These are phyloP conservation scores for Drosophila buzzatii DNA, from an alignment of 2,888 invertebrate genomes.

Conservation along the genomic window DNA sequence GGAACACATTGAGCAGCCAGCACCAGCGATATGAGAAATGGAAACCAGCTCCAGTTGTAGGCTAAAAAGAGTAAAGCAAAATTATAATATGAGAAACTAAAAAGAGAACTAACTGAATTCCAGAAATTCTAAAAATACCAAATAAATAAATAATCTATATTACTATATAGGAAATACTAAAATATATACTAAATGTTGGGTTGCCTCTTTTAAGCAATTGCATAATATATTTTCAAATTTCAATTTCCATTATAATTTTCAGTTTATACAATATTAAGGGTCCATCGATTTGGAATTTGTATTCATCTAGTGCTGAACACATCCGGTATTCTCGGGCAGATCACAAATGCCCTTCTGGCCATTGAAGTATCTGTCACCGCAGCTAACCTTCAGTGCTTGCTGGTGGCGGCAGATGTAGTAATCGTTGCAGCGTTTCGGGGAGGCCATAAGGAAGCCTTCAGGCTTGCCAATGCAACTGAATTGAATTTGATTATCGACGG, in stretches of 20 bases:
- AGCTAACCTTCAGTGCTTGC: conserved; percentile 60
- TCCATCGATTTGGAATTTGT: background rate
- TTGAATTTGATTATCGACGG: conserved; percentile 24
- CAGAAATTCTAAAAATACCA: too few relatives aligned
- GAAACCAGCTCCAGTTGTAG: background rate
- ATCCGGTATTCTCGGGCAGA: conserved; percentile 72
- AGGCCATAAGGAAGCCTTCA: conserved; percentile 69
- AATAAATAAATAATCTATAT: too few relatives aligned
- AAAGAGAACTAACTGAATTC: too few relatives aligned
- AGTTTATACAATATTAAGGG: background rate
- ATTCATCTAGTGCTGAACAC: conserved; percentile 49
- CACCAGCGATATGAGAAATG: background rate
- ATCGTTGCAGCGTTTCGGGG: conserved; percentile 70
- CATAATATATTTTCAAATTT: conserved; percentile 25
- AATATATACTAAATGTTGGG: background rate
- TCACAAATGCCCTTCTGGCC: conserved; percentile 73
- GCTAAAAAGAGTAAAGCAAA: conserved; percentile 6
- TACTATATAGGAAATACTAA: background rate
- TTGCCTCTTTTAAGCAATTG: conserved; percentile 35
- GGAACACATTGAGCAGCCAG: background rate
- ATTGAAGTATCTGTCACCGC: conserved; percentile 73
- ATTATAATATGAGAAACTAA: background rate
- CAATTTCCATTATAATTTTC: background rate
- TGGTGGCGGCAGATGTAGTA: conserved; percentile 70
- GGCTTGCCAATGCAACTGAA: conserved; percentile 62